Conservation (phyloP, 2,113 vertebrate species). For the Laticauda colubrina region DNA sequence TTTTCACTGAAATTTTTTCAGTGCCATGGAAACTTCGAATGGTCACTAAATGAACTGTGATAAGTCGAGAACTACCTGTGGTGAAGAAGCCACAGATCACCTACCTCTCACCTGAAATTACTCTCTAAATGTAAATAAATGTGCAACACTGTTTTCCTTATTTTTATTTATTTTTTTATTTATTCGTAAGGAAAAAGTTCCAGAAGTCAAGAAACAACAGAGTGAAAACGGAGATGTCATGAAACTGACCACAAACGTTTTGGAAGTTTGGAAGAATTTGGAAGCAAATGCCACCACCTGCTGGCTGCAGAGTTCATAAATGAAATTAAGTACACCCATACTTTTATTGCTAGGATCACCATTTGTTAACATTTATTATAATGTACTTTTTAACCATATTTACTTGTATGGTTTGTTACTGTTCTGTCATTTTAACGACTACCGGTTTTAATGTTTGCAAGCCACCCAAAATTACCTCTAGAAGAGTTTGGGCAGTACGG, state of each 20-base stretch:
- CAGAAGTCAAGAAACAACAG: not conserved
- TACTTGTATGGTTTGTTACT: not conserved
- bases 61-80: too few species aligned
- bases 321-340: not conserved
- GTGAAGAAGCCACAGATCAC: not conserved
- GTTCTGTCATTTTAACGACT: not conserved
- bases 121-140: not conserved
- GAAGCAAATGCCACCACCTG: not conserved
- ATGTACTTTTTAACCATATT: not conserved
- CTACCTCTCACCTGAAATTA: not conserved
- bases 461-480: too few species aligned
- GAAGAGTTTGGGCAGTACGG: too few species aligned
- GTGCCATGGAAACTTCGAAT: too few species aligned
- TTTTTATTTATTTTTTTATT: not conserved
- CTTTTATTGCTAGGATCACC: not conserved
- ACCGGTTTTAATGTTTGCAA: not conserved
- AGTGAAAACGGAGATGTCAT: not conserved
- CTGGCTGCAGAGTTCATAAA: not conserved
- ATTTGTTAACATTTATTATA: not conserved
- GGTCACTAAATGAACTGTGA: too few species aligned
- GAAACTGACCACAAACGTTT: not conserved
- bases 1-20: too few species aligned
- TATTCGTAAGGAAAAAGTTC: not conserved
- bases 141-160: not conserved
- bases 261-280: not conserved